Evolutionary conservation across 2,888 invertebrate species (phyloP).

Genomic region (Blomia tropicalis): DNA sequence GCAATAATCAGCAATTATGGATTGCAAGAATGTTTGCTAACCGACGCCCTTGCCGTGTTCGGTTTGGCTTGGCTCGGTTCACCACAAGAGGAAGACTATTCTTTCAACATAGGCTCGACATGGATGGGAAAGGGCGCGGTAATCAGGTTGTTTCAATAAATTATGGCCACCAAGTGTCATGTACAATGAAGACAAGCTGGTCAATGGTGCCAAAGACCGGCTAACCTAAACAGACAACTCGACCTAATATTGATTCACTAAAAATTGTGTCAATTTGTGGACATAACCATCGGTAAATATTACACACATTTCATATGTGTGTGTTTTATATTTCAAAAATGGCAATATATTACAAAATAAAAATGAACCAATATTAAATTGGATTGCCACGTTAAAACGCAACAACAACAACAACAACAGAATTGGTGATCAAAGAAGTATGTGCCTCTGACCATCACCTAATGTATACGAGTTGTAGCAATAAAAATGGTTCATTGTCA

Average conservation of each 20-base stretch:
- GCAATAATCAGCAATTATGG: neutral
- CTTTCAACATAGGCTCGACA: neutral
- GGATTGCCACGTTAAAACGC: too few relatives aligned
- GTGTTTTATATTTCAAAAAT: neutral
- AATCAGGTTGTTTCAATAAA: slow-evolving; percentile 9
- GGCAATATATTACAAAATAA: too few relatives aligned
- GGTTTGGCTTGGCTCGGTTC: too few relatives aligned
- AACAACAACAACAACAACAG: too few relatives aligned
- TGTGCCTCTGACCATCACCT: too few relatives aligned
- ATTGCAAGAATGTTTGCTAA: neutral
- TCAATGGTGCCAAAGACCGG: neutral
- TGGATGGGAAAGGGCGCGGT: neutral
- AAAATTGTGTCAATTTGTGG: neutral
- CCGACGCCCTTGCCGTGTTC: neutral
- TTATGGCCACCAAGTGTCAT: neutral
- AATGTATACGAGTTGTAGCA: neutral
- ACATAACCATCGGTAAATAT: too few relatives aligned
- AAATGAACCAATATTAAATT: too few relatives aligned
- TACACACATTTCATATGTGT: neutral
- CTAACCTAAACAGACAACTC: neutral
- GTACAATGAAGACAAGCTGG: slow-evolving; percentile 1
- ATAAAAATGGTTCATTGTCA: slow-evolving; percentile 5
- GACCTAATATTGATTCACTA: neutral
- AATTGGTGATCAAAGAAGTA: neutral
- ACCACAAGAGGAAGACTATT: too few relatives aligned